These are phyloP conservation scores for Columba livia DNA, from an alignment of 2,113 vertebrate species.

Conservation along the genomic window DNA sequence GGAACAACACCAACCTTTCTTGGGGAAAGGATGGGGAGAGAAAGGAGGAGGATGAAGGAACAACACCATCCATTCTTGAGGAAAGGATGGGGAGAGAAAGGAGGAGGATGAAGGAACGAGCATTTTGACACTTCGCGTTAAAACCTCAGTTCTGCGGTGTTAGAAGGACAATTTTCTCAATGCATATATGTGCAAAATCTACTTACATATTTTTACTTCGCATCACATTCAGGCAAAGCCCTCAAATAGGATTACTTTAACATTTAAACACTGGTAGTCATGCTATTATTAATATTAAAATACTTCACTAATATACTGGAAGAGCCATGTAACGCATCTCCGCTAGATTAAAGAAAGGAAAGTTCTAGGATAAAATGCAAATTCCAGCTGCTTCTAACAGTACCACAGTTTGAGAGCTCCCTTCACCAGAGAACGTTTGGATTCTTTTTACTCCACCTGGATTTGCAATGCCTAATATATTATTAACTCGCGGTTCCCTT, in stretches of 20 bases:
- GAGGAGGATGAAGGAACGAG: neutral
- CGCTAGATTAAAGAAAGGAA: constrained; percentile 1
- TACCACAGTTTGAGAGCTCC: constrained; percentile 2
- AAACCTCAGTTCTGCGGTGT: neutral
- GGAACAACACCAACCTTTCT: too few relatives aligned
- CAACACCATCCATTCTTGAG: too few relatives aligned
- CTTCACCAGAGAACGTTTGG: neutral
- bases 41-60: too few relatives aligned
- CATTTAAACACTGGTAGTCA: constrained; percentile 41
- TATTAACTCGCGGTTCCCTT: constrained; percentile 20
- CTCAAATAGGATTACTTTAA: constrained; percentile 36
- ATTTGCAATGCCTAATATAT: constrained; percentile 35
- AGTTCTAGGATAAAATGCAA: constrained; percentile 23
- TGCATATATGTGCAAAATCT: neutral
- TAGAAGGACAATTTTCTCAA: constrained; percentile 1
- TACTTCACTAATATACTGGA: neutral
- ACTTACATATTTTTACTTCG: constrained; percentile 1
- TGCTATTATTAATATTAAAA: constrained; percentile 44
- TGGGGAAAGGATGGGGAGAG: too few relatives aligned
- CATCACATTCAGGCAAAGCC: neutral
- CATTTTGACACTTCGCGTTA: neutral
- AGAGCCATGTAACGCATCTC: neutral
- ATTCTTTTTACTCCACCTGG: constrained; percentile 20
- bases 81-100: too few relatives aligned
- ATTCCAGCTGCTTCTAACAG: neutral